Evolutionary conservation across 2,113 vertebrate genomes (phyloP).

Genomic region (Eulacestoma nigropectus): DNA sequence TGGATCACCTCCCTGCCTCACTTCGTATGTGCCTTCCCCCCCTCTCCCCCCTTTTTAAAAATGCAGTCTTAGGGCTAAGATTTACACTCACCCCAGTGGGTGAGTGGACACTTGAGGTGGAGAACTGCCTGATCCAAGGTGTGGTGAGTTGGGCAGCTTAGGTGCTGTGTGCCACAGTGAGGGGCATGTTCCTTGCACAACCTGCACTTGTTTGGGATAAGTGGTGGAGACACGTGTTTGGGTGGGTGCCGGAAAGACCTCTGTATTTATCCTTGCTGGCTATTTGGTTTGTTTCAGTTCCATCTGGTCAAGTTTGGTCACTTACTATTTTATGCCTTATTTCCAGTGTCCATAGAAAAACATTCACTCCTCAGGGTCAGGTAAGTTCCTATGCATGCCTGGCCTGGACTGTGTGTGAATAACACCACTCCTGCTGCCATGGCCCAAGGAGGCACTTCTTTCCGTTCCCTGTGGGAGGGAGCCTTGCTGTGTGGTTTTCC

Average conservation of each 20-base stretch:
- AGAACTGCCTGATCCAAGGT: not conserved
- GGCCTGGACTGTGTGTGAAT: not conserved
- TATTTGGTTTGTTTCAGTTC: not conserved
- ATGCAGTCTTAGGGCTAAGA: not conserved
- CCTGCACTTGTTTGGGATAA: accelerated
- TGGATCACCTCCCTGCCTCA: not conserved
- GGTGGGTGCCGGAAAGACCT: not conserved
- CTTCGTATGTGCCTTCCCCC: accelerated
- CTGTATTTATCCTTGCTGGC: not conserved
- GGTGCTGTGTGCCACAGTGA: not conserved
- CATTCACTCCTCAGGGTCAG: not conserved
- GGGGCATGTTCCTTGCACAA: not conserved
- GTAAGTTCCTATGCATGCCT: accelerated
- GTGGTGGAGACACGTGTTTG: not conserved
- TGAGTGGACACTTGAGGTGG: not conserved
- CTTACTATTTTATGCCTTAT: not conserved
- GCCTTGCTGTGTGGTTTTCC: not conserved
- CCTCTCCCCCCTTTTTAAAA: accelerated
- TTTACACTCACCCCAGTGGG: not conserved
- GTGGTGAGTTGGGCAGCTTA: not conserved
- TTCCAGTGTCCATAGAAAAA: not conserved
- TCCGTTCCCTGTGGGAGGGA: accelerated
- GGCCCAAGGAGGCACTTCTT: not conserved
- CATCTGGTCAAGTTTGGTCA: not conserved
- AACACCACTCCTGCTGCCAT: not conserved